Base-by-base conservation (phyloP, 1,140 invertebrate species). In the Oryzaephilus surinamensis region DNA sequence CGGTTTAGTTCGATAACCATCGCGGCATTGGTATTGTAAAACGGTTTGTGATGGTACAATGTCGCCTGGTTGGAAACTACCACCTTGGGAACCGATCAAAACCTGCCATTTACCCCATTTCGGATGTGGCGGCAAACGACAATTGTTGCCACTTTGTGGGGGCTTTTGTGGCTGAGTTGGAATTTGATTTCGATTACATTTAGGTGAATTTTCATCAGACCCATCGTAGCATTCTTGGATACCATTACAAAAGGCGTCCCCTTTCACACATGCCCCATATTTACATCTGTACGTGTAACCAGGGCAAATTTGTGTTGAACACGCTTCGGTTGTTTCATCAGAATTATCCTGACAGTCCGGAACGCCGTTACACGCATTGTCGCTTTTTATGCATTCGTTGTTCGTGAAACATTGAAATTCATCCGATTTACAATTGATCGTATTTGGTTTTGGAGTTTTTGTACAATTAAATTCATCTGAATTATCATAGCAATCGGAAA, bases 181-280 rank as follows among this genome's bases (percentile, higher is more conserved):
- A 15, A 11, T 6, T 20, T 19, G 4, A 11, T 15, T 11, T 6
- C 13, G 5, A 32, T 4, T 6, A n/a, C n/a, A n/a, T n/a, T n/a
- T n/a, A n/a, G n/a, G n/a, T n/a, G 54, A 29, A 8, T 45, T 41
- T 44, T 81, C 85, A 55, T 90, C 86, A 3, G 80, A 80, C 7
- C 71, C 70, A 48, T 83, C 78, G 0, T 62, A 39, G 53, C 82
- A 87, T 34, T 86, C 71, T 21, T 55, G 54, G 2, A 61, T 48
- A 0, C 69, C 69, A 55, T 86, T 67, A 47, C 77, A 80, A 28
- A 41, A 12, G 3, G 48, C 43, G 38, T 46, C 32, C 8, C 38
- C 43, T 27, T 50, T 45, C 14, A 55, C 52, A 36, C 56, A 57
- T 1, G 54, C 58, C 2, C 57, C 55, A 43, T 60, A 60, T 26